Base-by-base conservation (phyloP, 1,140 invertebrate species). In the Papilio aristodemus region DNA sequence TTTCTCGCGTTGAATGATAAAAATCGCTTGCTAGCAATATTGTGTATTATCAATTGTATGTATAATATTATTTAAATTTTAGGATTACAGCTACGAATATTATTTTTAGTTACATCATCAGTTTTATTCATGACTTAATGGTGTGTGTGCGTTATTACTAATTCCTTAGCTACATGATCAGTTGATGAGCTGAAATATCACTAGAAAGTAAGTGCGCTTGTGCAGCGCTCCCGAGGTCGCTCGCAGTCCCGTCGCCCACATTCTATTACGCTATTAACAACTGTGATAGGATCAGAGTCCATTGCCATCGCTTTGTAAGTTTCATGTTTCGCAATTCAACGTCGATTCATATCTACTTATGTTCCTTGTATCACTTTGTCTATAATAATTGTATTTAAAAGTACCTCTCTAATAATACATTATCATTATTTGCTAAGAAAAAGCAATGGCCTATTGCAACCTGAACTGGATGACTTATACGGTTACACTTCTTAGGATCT, bases 241-340 rank as follows among this genome's bases (percentile, higher is more conserved):
- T 32, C 27, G 0, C 0, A 13, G 27, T 59, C 27, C 17, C 14
- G 14, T 13, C 1, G 27, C n/a, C 22, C 57, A 59, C 13, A 59
- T 59, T 27, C 22, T 36, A 59, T 59, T 59, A 59, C 13, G 57
- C 27, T 36, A 59, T 59, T 32, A 27, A 32, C 27, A 36, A 57
- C 17, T 27, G 25, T 32, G 13, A 59, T 59, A 59, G 57, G 25
- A 27, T 36, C 25, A 11, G n/a, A 36, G 41, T 43, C n/a, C 41
- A 43, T 43, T 43, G 41, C 41, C 41, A 43, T 17, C 41, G 41
- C 41, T 39, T 39, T 43, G 4, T 43, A 43, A 43, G 41, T n/a
- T 43, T 43, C 41, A 17, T 13, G 14, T 43, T 43, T 43, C n/a
- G n/a, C 41, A 43, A 43, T 43, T 1, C 0, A n/a, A 13, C 13